A percentile compares a stretch with the other conserved stretches of the same genome.
Evolutionary conservation across 2,797 vertebrate genomes (phyloP).

Genomic region (Oreochromis grahami): DNA sequence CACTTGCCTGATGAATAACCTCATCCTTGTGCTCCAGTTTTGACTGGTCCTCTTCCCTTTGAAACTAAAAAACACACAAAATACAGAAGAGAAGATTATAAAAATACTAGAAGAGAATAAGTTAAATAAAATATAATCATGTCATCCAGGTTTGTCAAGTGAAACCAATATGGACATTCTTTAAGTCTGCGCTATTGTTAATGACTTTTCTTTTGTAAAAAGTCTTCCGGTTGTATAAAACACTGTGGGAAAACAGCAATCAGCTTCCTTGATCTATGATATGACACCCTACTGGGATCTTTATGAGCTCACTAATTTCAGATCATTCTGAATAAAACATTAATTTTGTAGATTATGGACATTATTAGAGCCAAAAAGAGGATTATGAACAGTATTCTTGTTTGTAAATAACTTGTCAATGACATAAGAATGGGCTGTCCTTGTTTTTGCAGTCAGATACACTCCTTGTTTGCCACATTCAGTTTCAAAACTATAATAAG

Average conservation of each 20-base stretch:
- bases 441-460: background rate
- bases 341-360: background rate
- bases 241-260: background rate
- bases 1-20: slow-evolving; percentile 45
- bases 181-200: background rate
- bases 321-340: background rate
- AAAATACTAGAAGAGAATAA: background rate
- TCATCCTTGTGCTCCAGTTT: slow-evolving; percentile 45
- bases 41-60: slow-evolving; percentile 40
- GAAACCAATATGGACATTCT: rapidly evolving
- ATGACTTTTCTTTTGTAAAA: background rate
- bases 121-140: background rate
- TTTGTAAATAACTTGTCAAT: background rate
- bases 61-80: slow-evolving; percentile 27
- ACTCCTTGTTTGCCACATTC: background rate
- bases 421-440: background rate
- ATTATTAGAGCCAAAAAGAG: background rate
- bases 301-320: background rate
- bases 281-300: rapidly evolving
- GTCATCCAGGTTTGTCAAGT: background rate
- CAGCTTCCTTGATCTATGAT: background rate
- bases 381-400: background rate
- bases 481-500: background rate
- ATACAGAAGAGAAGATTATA: background rate
- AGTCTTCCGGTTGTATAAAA: rapidly evolving